phyloP scores from a whole-genome alignment of 2,113 vertebrate species.

The Dasyprocta punctata region DNA sequence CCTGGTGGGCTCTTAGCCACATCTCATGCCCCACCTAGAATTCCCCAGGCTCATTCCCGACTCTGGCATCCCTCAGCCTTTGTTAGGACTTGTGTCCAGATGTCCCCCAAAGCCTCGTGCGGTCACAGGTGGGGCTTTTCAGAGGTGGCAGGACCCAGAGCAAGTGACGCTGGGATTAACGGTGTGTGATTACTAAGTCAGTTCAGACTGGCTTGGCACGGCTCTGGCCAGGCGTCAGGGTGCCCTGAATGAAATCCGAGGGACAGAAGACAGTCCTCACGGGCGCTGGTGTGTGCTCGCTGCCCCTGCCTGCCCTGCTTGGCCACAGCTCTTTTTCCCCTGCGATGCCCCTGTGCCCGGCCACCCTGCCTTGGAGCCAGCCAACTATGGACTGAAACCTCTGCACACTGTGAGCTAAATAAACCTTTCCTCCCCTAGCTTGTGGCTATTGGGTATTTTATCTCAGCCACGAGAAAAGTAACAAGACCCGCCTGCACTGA shows the following conservation, averaged over 20 bases:
- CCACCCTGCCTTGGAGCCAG: not conserved
- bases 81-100: not conserved
- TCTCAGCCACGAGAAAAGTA: not conserved
- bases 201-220: too few relatives aligned
- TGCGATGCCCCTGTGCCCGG: not conserved
- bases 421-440: too few relatives aligned
- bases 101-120: not conserved
- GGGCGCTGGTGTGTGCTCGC: not conserved
- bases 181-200: too few relatives aligned
- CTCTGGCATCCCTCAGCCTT: not conserved
- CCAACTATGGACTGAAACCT: too few relatives aligned
- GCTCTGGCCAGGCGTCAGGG: too few relatives aligned
- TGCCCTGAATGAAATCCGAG: not conserved
- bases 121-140: too few relatives aligned
- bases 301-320: not conserved
- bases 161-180: too few relatives aligned
- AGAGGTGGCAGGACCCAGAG: too few relatives aligned
- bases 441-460: too few relatives aligned
- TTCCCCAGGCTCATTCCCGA: not conserved
- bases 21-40: not conserved
- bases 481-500: not conserved
- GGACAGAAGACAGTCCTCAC: not conserved
- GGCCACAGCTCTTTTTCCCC: not conserved
- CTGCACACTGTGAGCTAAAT: too few relatives aligned
- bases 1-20: not conserved